phyloP scores from a whole-genome alignment of 2,888 invertebrate genomes.

The Octodonta nipae region DNA sequence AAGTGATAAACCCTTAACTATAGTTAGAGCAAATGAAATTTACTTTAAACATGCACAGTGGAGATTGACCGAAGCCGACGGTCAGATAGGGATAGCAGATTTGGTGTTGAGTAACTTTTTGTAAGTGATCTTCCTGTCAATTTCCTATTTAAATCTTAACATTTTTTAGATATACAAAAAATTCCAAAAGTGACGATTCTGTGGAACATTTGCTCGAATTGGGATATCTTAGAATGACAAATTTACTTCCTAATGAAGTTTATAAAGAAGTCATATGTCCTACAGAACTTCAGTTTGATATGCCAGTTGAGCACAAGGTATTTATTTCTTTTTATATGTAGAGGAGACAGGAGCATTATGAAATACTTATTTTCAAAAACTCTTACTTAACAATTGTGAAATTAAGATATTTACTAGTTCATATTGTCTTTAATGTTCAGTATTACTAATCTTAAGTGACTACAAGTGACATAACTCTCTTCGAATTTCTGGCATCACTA shows the following conservation, averaged over 20 bases:
- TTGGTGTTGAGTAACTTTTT: constrained; percentile 89
- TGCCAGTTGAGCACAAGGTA: constrained; percentile 78
- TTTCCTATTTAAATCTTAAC: neutral
- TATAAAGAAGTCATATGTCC: constrained; percentile 80
- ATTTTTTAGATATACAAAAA: constrained; percentile 71
- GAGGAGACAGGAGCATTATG: neutral
- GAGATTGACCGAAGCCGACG: constrained; percentile 94
- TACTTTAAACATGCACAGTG: constrained; percentile 98
- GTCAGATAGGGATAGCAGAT: constrained; percentile 94
- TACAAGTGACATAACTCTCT: no score
- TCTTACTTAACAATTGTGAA: no score
- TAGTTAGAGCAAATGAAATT: constrained; percentile 80
- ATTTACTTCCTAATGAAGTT: constrained; percentile 83
- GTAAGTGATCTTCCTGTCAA: constrained; percentile 36
- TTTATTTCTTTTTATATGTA: neutral
- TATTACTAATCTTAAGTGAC: no score
- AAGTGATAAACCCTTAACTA: constrained; percentile 58
- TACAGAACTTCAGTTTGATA: constrained; percentile 66
- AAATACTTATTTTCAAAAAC: no score
- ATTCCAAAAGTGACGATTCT: constrained; percentile 90
- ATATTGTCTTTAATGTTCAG: no score
- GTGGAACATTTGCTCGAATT: constrained; percentile 93
- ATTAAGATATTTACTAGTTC: no score
- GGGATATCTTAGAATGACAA: constrained; percentile 89
- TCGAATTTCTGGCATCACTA: no score